Conservation (phyloP, 2,888 invertebrate genomes). For the Coelinius sp. region DNA sequence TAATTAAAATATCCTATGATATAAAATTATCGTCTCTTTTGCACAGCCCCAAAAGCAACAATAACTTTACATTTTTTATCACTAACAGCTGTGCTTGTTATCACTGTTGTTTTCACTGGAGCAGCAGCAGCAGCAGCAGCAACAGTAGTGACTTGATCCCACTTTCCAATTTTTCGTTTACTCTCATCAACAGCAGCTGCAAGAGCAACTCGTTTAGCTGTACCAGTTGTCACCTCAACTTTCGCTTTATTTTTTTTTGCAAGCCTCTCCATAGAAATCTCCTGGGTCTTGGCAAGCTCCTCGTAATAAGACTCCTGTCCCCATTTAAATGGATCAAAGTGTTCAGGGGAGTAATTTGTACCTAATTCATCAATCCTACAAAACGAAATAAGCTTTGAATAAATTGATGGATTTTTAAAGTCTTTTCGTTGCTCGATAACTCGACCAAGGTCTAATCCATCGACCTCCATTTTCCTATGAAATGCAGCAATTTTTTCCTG, state of each 20-base stretch:
- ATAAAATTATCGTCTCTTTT: background rate
- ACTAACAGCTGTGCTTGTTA: background rate
- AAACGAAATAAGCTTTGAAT: constrained; percentile 95
- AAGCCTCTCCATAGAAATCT: constrained; percentile 90
- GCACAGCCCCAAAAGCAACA: constrained; percentile 6
- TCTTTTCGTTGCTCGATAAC: constrained; percentile 92
- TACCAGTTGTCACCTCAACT: constrained; percentile 86
- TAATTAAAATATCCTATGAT: constrained; percentile 1
- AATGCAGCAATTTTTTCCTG: constrained; percentile 87
- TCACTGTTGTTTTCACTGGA: constrained; percentile 59
- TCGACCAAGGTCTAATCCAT: constrained; percentile 89
- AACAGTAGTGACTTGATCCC: constrained; percentile 87
- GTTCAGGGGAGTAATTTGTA: constrained; percentile 94
- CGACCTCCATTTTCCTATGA: constrained; percentile 83
- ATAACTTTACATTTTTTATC: constrained; percentile 19
- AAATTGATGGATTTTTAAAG: constrained; percentile 97
- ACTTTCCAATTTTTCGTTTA: constrained; percentile 90
- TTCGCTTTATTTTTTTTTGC: constrained; percentile 83
- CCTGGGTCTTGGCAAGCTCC: constrained; percentile 90
- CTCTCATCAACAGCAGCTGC: constrained; percentile 77
- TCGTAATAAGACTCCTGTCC: constrained; percentile 94
- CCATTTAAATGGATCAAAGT: constrained; percentile 95
- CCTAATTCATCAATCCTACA: constrained; percentile 97
- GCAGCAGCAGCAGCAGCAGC: constrained; percentile 72
- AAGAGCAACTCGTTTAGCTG: constrained; percentile 74